phyloP scores from a whole-genome alignment of 2,797 vertebrate genomes.

The Amazona ochrocephala region DNA sequence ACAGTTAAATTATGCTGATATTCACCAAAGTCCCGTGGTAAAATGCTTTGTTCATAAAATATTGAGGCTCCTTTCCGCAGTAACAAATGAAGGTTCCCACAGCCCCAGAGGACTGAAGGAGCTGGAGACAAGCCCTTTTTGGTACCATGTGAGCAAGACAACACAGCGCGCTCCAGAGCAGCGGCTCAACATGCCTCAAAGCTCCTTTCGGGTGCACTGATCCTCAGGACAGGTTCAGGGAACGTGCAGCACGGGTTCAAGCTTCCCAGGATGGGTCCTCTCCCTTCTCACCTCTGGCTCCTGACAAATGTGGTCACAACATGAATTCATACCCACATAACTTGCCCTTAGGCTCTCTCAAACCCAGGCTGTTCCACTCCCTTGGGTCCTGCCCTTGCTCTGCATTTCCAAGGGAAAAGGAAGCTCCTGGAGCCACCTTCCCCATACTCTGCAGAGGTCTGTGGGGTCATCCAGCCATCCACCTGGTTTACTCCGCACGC shows the following conservation, averaged over 20 bases:
- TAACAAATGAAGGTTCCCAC: constrained; percentile 54
- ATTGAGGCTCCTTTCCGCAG: constrained; percentile 68
- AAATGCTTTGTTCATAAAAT: constrained; percentile 75
- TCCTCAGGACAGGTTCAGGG: background rate
- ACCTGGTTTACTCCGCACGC: background rate
- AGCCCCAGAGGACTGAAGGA: background rate
- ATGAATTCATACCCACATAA: rapidly evolving
- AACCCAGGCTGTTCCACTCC: background rate
- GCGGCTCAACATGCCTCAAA: rapidly evolving
- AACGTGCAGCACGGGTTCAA: rapidly evolving
- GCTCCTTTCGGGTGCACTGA: background rate
- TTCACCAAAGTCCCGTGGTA: constrained; percentile 56
- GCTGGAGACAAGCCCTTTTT: background rate
- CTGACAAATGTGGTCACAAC: background rate
- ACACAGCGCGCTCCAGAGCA: background rate
- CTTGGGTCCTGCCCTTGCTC: background rate
- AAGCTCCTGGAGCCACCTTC: background rate
- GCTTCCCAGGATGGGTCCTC: background rate
- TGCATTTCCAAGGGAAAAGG: background rate
- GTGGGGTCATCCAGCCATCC: rapidly evolving
- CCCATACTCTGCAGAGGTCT: background rate
- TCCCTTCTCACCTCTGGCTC: background rate
- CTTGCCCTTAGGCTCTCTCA: background rate
- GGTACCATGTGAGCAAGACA: background rate
- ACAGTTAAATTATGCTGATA: constrained; percentile 74